Evolutionary conservation across 2,113 vertebrate genomes (phyloP), one percentile per base, ranked within the genome.

Genomic region (Pedionomus torquatus): DNA sequence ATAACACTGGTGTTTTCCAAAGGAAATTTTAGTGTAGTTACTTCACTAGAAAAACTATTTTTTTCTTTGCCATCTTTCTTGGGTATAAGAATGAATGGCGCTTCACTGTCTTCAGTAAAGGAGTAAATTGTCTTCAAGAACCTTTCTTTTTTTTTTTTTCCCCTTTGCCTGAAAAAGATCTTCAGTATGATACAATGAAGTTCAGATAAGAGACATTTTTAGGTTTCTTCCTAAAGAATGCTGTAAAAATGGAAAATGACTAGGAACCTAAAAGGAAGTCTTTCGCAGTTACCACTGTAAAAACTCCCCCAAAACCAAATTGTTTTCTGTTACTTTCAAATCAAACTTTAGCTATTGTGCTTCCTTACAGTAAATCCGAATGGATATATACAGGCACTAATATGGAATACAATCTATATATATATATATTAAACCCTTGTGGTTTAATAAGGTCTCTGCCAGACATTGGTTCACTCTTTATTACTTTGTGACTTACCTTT

Each of bases 191-290:
- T 94, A 64, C 63, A 76, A 49, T 96, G 68, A 93, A 68, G 97
- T 98, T 98, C 98, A 98, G 98, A 98, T 98, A 98, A 98, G 98
- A 97, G 92, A 49, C 98, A 98, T 98, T 97, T 96, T 97, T 97
- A 83, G 96, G 95, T 93, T 71, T 92, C 9, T 95, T 94, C 80
- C 96, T 96, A 95, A 97, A 95, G 95, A 97, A 97, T 98, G 97
- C 90, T 88, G 93, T 97, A 96, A 98, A 98, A 98, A 98, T 98
- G 98, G 98, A 98, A 97, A 97, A 95, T 79, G 5, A 92, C 55
- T 19, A 54, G 65, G 74, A 93, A 55, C 48, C 37, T 24, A 61
- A 60, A 79, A 79, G 66, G n/a, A 74, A 83, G 44, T 64, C 85
- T 96, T 71, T 63, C 28, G 21, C 48, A 31, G 11, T 63, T 83